Percentiles rank a stretch among this genome's conserved stretches.
Evolutionary conservation across 1,140 invertebrate species (phyloP).

Genomic region (Magallana ariakensis): DNA sequence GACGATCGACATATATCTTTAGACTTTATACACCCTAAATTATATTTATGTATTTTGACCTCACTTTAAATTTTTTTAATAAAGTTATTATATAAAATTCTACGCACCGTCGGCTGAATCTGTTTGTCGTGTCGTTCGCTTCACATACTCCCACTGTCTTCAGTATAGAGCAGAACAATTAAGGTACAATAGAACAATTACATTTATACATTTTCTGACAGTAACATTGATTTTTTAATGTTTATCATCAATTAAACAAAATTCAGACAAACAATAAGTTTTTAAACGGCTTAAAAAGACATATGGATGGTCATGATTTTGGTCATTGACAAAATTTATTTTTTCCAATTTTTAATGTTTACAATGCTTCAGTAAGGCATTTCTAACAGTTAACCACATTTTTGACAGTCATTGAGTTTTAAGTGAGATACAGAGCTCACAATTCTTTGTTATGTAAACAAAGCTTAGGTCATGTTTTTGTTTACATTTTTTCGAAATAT

Average conservation of each 20-base stretch:
- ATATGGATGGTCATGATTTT: too few relatives aligned
- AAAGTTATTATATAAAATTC: too few relatives aligned
- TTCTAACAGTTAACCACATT: too few relatives aligned
- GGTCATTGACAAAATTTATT: not conserved
- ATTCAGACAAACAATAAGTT: not conserved
- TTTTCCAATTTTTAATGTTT: not conserved
- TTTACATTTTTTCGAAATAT: too few relatives aligned
- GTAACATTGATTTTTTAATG: not conserved
- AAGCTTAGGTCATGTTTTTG: too few relatives aligned
- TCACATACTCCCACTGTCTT: conserved; percentile 74
- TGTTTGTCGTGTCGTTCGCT: conserved; percentile 58
- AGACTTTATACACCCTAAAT: too few relatives aligned
- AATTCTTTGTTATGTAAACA: too few relatives aligned
- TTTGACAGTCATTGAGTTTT: too few relatives aligned
- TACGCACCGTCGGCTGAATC: conserved; percentile 26
- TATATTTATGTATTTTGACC: too few relatives aligned
- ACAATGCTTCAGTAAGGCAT: not conserved
- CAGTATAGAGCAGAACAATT: not conserved
- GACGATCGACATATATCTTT: not conserved
- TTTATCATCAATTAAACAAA: not conserved
- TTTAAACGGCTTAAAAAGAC: too few relatives aligned
- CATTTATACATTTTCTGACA: not conserved
- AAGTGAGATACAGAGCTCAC: too few relatives aligned
- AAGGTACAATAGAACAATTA: not conserved
- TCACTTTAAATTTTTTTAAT: too few relatives aligned